phyloP scores from a whole-genome alignment of 2,113 vertebrate genomes.

The Ammospiza nelsoni region DNA sequence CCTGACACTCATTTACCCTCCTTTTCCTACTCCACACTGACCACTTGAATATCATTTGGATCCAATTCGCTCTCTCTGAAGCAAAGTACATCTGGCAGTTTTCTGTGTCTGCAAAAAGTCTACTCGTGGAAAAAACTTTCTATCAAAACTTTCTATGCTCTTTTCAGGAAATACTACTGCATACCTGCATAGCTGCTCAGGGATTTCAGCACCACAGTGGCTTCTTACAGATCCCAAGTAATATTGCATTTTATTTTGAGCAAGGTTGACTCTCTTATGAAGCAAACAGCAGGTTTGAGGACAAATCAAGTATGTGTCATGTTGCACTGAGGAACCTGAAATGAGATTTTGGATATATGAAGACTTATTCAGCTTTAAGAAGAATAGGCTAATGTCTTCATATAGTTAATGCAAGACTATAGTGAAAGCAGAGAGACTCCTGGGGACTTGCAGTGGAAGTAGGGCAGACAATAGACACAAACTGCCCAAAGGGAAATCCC shows the following conservation, averaged over 20 bases:
- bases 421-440: neutral
- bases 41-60: neutral
- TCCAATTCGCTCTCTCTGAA: neutral
- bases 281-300: neutral
- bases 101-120: neutral
- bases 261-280: neutral
- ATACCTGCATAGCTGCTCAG: neutral
- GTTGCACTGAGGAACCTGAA: neutral
- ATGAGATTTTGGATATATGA: neutral
- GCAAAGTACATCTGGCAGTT: neutral
- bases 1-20: neutral
- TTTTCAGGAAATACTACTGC: neutral
- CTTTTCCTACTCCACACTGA: neutral
- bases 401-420: neutral
- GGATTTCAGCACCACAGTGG: neutral
- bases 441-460: neutral
- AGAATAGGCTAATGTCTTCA: neutral
- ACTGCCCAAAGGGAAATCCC: neutral
- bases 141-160: too few relatives aligned
- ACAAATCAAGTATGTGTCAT: neutral
- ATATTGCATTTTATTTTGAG: neutral
- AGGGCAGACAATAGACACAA: neutral
- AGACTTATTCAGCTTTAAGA: neutral
- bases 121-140: neutral
- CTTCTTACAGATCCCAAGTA: neutral